Percentiles rank a stretch among this genome's conserved stretches.
Evolutionary conservation across 2,888 invertebrate genomes (phyloP).

Genomic region (Tachina lurida): DNA sequence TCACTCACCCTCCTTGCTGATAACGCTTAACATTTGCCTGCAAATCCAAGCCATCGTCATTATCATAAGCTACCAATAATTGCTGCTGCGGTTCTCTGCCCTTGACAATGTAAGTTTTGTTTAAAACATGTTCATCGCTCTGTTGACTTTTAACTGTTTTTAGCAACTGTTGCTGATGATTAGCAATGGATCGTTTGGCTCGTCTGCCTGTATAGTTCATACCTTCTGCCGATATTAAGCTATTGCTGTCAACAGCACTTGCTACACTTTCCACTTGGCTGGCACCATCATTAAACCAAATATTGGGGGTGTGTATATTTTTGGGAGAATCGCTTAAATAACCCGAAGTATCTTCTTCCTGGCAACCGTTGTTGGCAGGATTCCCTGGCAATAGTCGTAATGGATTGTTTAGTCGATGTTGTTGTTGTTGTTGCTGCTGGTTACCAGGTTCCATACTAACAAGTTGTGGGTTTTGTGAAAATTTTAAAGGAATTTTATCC

Average conservation of each 20-base stretch:
- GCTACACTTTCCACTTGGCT: constrained; percentile 78
- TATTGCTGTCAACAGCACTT: constrained; percentile 74
- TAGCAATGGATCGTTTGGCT: constrained; percentile 76
- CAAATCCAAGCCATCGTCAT: constrained; percentile 56
- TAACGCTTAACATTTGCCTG: constrained; percentile 35
- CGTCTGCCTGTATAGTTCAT: constrained; percentile 64
- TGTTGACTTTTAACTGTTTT: constrained; percentile 66
- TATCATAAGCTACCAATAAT: constrained; percentile 40
- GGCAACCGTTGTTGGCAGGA: constrained; percentile 80
- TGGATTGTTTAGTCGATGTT: constrained; percentile 76
- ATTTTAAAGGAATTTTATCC: constrained; percentile 67
- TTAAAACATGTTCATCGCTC: constrained; percentile 70
- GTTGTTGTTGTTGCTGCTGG: constrained; percentile 64
- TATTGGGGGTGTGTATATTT: constrained; percentile 84
- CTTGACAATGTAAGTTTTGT: constrained; percentile 75
- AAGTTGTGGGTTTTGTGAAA: constrained; percentile 60
- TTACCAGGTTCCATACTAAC: constrained; percentile 62
- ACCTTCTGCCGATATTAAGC: constrained; percentile 71
- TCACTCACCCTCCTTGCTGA: constrained; percentile 52
- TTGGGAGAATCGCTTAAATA: constrained; percentile 90
- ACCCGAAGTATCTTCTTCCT: constrained; percentile 91
- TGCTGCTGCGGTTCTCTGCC: constrained; percentile 71
- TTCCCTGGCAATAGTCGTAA: constrained; percentile 73
- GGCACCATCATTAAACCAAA: constrained; percentile 82
- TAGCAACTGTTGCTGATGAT: constrained; percentile 57